Base-by-base conservation (phyloP, 2,888 invertebrate species). In the Caenorhabditis drosophilae region DNA sequence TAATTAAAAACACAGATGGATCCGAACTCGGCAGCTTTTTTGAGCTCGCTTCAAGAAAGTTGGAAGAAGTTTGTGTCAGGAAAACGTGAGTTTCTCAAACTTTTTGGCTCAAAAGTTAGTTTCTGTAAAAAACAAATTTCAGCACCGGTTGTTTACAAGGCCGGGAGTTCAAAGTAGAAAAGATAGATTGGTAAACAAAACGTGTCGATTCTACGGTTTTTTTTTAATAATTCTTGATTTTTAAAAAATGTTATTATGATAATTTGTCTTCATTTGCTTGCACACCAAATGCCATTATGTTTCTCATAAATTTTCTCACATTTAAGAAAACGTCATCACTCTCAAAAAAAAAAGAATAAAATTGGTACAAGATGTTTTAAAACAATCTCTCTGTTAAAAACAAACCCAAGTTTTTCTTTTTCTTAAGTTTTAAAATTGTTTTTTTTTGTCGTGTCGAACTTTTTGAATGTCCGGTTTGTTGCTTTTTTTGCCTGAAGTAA, bases 221-320 rank as follows among this genome's bases (percentile, higher is more conserved):
- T 31, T 12, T 12, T n/a, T n/a, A n/a, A n/a, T n/a, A n/a, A n/a
- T n/a, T n/a, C n/a, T 31, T 31, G 12, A 9, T 31, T 31, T 31
- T 31, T 31, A 31, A 9, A 6, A 6, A 6, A 6, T 25, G 44
- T 27, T 22, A 44, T 52, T 52, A 52, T 51, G 48, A 48, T 44
- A 35, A 48, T 48, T 47, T 3, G 11, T 34, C 26, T 35, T 36
- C 52, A n/a, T n/a, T 42, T 47, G 18, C 26, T 48, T n/a, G n/a
- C n/a, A n/a, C n/a, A n/a, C n/a, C n/a, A n/a, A n/a, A 46, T 59
- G 48, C 52, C 42, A 52, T 26, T 44, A 18, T 20, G 35, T 47
- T 9, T 20, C 23, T 48, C 36, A 59, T 52, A 48, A 22, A 26
- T 54, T 55, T 26, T 27, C 12, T 16, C 38, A 41, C 58, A 18